These are phyloP conservation scores for Pollenia griseotomentosa DNA, from an alignment of 2,888 invertebrate genomes.

Conservation along the genomic window DNA sequence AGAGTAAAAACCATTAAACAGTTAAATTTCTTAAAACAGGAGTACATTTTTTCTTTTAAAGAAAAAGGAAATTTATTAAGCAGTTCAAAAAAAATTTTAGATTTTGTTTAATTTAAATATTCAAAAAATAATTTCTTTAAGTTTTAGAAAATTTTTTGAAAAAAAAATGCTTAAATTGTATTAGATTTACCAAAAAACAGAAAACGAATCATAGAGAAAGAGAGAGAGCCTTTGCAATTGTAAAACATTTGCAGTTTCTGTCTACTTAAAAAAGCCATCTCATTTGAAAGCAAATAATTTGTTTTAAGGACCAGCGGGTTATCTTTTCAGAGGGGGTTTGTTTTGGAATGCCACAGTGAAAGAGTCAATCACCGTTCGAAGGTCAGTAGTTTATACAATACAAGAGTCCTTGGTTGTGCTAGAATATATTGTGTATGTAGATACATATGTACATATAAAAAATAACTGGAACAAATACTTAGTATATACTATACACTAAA, in stretches of 20 bases:
- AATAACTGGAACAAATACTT: slow-evolving; percentile 65
- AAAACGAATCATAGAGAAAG: background rate
- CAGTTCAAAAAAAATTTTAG: background rate
- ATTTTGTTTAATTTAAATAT: background rate
- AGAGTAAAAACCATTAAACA: background rate
- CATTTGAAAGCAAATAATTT: background rate
- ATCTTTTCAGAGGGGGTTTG: background rate
- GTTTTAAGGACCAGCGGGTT: background rate
- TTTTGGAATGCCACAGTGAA: slow-evolving; percentile 48
- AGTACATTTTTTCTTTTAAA: background rate
- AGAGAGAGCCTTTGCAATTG: slow-evolving; percentile 25
- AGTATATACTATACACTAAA: background rate
- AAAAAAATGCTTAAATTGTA: background rate
- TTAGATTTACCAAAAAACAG: background rate
- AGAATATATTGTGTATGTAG: background rate
- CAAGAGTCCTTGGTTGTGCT: slow-evolving; percentile 53
- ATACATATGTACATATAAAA: background rate
- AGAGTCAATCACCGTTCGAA: slow-evolving; percentile 73
- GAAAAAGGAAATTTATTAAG: background rate
- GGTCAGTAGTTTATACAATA: slow-evolving; percentile 66
- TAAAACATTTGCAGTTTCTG: slow-evolving; percentile 13
- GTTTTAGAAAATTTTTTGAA: background rate
- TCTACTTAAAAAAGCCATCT: background rate
- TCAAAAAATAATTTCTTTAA: no score
- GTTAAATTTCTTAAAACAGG: background rate